These are phyloP conservation scores for Zoanthus sansibaricus DNA, from an alignment of 92 coral and sea anemone species.

Conservation along the genomic window DNA sequence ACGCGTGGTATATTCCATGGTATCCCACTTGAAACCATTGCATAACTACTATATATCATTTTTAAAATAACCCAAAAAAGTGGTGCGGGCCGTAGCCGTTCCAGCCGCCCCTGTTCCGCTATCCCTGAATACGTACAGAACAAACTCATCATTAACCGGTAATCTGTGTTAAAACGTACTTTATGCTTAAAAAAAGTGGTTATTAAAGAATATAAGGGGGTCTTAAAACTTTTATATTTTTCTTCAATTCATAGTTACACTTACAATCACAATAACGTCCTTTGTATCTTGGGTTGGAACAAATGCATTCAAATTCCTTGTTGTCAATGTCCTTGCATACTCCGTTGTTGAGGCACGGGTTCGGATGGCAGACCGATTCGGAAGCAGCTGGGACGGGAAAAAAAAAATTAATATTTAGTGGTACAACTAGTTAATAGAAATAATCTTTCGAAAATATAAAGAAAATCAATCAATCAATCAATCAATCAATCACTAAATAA, in stretches of 20 bases:
- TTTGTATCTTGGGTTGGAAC: constrained; percentile 82
- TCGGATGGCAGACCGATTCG: constrained; percentile 79
- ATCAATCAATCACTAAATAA: no score
- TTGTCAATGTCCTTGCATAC: constrained; percentile 76
- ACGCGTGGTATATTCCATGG: no score
- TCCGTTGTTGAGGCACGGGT: constrained; percentile 94
- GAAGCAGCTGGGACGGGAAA: constrained; percentile 27
- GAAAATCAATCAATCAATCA: no score
- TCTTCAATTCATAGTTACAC: constrained; percentile 22
- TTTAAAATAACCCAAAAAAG: no score
- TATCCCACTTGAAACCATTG: no score
- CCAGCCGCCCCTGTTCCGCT: no score
- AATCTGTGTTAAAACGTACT: no score
- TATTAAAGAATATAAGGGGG: not conserved
- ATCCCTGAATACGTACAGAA: no score
- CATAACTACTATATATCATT: no score
- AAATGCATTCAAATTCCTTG: constrained; percentile 87
- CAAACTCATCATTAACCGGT: no score
- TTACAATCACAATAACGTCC: constrained; percentile 89
- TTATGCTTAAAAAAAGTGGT: not conserved
- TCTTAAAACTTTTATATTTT: not conserved
- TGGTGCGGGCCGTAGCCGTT: no score
- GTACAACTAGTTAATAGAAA: no score
- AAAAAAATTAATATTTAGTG: not conserved
- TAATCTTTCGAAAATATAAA: not conserved